These are phyloP conservation scores for Chesias legatella DNA, from an alignment of 2,888 invertebrate species.

Conservation along the genomic window DNA sequence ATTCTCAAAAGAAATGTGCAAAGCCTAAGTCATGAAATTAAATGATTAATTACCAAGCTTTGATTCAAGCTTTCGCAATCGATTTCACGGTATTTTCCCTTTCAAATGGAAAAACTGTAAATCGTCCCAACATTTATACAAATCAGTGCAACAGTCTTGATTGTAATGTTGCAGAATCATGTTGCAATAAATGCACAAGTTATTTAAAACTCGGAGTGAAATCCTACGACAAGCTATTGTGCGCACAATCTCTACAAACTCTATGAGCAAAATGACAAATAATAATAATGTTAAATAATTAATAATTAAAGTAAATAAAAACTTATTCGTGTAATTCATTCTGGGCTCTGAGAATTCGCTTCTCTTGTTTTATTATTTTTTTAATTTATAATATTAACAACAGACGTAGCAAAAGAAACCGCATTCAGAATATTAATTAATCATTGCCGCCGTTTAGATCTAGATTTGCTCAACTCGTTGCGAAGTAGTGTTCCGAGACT, in stretches of 20 bases:
- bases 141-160: neutral
- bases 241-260: too few species aligned
- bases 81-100: slow-evolving; percentile 1
- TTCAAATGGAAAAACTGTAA: slow-evolving; percentile 5
- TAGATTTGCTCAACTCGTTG: slow-evolving; percentile 26
- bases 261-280: too few species aligned
- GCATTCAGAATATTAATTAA: slow-evolving; percentile 21
- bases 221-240: too few species aligned
- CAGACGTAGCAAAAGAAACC: slow-evolving; percentile 16
- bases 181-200: too few species aligned
- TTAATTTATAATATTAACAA: slow-evolving; percentile 1
- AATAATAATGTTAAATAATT: too few species aligned
- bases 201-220: too few species aligned
- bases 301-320: too few species aligned
- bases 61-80: slow-evolving; percentile 1
- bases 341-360: too few species aligned
- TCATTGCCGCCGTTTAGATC: slow-evolving; percentile 23
- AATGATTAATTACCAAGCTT: slow-evolving; percentile 2
- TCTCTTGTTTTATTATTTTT: too few species aligned
- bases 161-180: neutral
- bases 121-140: slow-evolving; percentile 4
- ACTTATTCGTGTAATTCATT: too few species aligned
- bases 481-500: slow-evolving; percentile 19
- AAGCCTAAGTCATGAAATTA: neutral
- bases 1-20: too few species aligned